Percentiles rank a stretch among this genome's conserved stretches.
These are phyloP conservation scores for Emberiza fucata DNA, from an alignment of 2,113 vertebrate species.

Conservation along the genomic window DNA sequence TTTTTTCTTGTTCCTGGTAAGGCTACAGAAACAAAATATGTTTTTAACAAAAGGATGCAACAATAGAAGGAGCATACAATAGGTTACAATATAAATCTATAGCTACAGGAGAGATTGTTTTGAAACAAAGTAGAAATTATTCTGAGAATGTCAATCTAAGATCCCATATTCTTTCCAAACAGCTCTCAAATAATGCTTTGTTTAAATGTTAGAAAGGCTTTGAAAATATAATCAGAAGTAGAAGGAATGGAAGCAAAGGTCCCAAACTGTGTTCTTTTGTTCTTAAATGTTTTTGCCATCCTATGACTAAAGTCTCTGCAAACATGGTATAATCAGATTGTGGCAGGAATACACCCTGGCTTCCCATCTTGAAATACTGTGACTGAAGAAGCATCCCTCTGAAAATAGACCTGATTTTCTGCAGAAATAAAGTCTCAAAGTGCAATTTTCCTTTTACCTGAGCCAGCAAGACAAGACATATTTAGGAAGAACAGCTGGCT, in stretches of 20 bases:
- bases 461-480: background rate
- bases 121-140: background rate
- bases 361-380: background rate
- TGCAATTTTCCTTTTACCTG: background rate
- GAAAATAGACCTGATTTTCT: background rate
- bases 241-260: background rate
- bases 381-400: background rate
- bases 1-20: background rate
- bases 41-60: background rate
- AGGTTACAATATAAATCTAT: background rate
- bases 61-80: background rate
- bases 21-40: background rate
- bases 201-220: background rate
- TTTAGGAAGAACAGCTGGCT: slow-evolving; percentile 5
- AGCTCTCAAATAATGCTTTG: background rate
- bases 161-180: background rate
- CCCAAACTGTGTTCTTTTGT: background rate
- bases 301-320: background rate
- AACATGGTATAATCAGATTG: background rate
- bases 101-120: background rate
- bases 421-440: background rate
- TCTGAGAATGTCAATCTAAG: background rate
- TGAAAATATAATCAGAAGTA: background rate
- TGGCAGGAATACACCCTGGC: accelerated
- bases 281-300: background rate